Conservation (phyloP, 92 coral and sea anemone species). For the Heliopora coerulea region DNA sequence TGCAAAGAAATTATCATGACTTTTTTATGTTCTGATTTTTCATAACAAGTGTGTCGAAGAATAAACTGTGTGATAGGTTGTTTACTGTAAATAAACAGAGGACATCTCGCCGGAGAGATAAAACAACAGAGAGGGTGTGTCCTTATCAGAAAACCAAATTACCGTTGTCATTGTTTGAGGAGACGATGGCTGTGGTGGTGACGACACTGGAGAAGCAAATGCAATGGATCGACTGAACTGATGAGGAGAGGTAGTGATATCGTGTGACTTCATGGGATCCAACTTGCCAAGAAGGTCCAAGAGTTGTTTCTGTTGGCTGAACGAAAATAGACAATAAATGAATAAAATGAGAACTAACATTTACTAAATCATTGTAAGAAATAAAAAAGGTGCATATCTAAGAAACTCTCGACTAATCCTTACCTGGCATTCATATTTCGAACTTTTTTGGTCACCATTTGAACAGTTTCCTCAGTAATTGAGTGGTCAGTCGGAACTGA, state of each 20-base stretch:
- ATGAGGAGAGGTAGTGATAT: neutral
- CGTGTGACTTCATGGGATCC: conserved; percentile 67
- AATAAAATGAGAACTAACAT: no score
- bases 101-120: no score
- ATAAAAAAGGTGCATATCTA: no score
- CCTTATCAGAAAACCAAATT: no score
- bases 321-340: neutral
- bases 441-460: conserved; percentile 92
- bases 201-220: conserved; percentile 14
- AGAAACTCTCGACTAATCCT: conserved; percentile 6
- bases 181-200: conserved; percentile 22
- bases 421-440: conserved; percentile 94
- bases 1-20: no score
- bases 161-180: neutral
- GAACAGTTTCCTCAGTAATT: conserved; percentile 70
- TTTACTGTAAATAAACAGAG: no score
- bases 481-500: conserved; percentile 59
- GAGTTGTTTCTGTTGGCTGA: conserved; percentile 86
- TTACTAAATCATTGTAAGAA: no score
- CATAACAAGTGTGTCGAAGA: no score
- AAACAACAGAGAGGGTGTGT: no score
- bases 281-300: conserved; percentile 74
- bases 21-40: no score
- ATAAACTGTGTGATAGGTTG: no score
- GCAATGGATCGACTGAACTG: conserved; percentile 21